Evolutionary conservation across 2,888 invertebrate species (phyloP).

Genomic region (Resseliella maxima): DNA sequence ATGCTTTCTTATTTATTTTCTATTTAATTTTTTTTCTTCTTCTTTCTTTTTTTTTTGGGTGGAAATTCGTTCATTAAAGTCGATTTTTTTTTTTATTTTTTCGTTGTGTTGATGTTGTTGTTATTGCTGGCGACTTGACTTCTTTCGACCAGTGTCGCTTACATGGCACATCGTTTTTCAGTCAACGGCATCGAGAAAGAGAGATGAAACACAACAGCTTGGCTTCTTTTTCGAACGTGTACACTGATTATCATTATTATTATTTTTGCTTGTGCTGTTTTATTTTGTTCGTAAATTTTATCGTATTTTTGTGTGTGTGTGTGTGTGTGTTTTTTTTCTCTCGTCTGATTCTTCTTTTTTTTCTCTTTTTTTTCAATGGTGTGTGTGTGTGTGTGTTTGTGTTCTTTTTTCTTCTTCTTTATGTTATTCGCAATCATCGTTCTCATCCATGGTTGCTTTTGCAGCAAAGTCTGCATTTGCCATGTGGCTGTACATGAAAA

Average conservation of each 20-base stretch:
- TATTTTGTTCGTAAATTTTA: conserved; percentile 19
- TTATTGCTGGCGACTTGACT: conserved; percentile 22
- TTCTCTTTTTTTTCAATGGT: neutral
- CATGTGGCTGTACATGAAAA: conserved; percentile 21
- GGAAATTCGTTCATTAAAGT: conserved; percentile 33
- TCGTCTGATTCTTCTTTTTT: neutral
- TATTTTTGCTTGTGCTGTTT: conserved; percentile 26
- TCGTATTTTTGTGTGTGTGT: neutral
- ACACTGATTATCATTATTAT: conserved; percentile 51
- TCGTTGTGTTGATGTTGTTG: neutral
- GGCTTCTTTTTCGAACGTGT: conserved; percentile 32
- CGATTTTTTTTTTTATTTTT: neutral
- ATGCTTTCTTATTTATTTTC: conserved; percentile 47
- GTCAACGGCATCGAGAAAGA: neutral
- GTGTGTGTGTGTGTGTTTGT: neutral
- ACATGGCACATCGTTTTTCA: conserved; percentile 46
- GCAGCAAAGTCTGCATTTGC: neutral
- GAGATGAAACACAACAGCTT: neutral
- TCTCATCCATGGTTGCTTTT: neutral
- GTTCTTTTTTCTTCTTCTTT: neutral
- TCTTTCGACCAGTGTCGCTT: conserved; percentile 44
- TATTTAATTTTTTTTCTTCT: conserved; percentile 41
- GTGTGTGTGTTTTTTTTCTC: neutral
- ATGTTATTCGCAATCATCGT: neutral
- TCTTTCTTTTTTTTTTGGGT: neutral